Conservation (phyloP, 2,797 vertebrate species). For the Carcharodon carcharias region DNA sequence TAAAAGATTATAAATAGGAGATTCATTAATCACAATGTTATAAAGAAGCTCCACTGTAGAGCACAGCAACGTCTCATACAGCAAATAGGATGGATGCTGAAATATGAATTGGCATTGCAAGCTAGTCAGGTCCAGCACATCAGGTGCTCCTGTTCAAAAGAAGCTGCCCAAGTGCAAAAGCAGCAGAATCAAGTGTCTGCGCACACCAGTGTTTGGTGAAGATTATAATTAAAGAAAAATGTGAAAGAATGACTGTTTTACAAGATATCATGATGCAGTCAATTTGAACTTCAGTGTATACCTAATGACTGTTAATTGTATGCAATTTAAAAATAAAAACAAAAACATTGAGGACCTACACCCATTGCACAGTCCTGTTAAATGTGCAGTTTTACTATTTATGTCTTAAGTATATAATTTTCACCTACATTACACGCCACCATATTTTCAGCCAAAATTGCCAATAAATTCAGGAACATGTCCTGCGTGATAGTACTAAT, state of each 20-base stretch:
- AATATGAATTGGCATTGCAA: background rate
- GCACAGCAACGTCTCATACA: background rate
- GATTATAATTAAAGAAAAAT: background rate
- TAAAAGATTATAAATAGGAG: background rate
- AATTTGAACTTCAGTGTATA: constrained; percentile 52
- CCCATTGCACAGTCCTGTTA: constrained; percentile 49
- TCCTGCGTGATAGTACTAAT: constrained; percentile 27
- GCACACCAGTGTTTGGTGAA: background rate
- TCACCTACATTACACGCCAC: constrained; percentile 56
- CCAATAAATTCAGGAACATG: background rate
- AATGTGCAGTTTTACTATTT: constrained; percentile 58
- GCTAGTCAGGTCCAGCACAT: background rate
- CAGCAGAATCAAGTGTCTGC: background rate
- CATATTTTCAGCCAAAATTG: constrained; percentile 21
- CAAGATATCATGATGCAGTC: constrained; percentile 38
- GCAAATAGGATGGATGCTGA: background rate
- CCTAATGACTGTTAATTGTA: constrained; percentile 40
- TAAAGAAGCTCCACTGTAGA: background rate
- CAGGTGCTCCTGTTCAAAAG: background rate
- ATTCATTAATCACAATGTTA: background rate
- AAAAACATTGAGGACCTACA: constrained; percentile 53
- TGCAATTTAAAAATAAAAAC: constrained; percentile 47
- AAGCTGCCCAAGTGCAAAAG: background rate
- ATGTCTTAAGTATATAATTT: constrained; percentile 60
- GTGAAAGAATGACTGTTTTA: background rate